Evolutionary conservation across 2,797 vertebrate genomes (phyloP), one percentile per base, ranked within the genome.

Genomic region (Caiman crocodilus): DNA sequence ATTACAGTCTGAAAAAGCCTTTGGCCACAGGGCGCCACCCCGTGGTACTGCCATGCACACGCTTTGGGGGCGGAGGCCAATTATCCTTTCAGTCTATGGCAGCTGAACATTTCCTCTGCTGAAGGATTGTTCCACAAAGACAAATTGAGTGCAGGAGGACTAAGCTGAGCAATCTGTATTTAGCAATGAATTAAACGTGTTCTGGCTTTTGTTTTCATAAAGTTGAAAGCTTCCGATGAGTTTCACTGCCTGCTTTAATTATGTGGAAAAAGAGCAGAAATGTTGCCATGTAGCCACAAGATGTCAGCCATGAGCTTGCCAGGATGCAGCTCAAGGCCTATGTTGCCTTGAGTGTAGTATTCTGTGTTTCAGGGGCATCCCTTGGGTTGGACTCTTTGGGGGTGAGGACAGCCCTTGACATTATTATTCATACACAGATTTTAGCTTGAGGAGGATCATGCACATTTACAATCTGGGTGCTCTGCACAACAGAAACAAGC

Each of bases 281-380:
- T 79, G 50, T 25, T 75, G 80, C 1, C 82, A 4, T 42, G 85
- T 60, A 82, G 83, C 95, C 96, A 57, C 95, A 67, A 95, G 97
- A 95, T 96, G 97, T 97, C 98, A 98, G 97, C 88, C 97, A 95
- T 77, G 95, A 77, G 96, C 96, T 93, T 85, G 86, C 84, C 88
- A 95, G 90, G 56, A 60, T 79, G 42, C 5, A 25, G 79, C 79
- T 64, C 16, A 1, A 7, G 58, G 42, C 15, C 30, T 32, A 14
- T n/a, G 23, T 28, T n/a, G 57, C 2, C 25, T 16, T 12, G 3
- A 5, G 28, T 12, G 55, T 61, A 13, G 18, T 3, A 42, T 7
- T 59, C 58, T 8, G 69, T 5, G 58, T 14, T 2, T 25, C 67
- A 25, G 42, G 32, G 12, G 30, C 13, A 23, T 5, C 16, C 17